Conservation (phyloP, 2,113 vertebrate genomes). For the Motacilla tschutschensis region DNA sequence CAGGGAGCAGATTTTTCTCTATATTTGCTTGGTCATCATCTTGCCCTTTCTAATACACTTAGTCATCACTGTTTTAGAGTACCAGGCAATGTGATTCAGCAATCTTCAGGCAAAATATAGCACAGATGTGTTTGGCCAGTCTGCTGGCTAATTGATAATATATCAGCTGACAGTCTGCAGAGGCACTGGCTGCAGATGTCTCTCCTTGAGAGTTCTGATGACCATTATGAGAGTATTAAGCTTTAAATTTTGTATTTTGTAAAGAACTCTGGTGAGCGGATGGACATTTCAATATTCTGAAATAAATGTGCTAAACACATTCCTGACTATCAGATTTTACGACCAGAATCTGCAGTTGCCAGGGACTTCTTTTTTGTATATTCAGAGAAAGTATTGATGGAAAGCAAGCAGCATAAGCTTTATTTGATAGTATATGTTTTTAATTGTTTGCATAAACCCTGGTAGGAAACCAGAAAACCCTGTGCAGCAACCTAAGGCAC, state of each 20-base stretch:
- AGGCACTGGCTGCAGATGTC: conserved; percentile 7
- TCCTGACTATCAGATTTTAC: not conserved
- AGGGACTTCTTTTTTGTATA: not conserved
- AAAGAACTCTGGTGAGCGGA: not conserved
- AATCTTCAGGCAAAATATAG: not conserved
- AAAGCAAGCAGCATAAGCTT: not conserved
- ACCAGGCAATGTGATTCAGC: conserved; percentile 29
- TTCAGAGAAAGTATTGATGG: not conserved
- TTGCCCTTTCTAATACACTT: not conserved
- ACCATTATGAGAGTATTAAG: not conserved
- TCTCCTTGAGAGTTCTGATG: not conserved
- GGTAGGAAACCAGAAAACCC: not conserved
- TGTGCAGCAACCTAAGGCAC: not conserved
- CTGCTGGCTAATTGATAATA: conserved; percentile 29
- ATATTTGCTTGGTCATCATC: not conserved
- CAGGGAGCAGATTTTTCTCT: not conserved
- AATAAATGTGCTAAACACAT: not conserved
- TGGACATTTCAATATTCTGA: not conserved
- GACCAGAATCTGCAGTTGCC: not conserved
- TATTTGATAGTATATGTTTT: not conserved
- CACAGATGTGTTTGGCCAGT: conserved; percentile 14
- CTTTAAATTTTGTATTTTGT: not conserved
- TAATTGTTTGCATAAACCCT: conserved; percentile 16
- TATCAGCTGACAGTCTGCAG: conserved; percentile 4
- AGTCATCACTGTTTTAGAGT: not conserved